These are phyloP conservation scores for Vanessa tameamea DNA, from an alignment of 1,140 invertebrate genomes.

Conservation along the genomic window DNA sequence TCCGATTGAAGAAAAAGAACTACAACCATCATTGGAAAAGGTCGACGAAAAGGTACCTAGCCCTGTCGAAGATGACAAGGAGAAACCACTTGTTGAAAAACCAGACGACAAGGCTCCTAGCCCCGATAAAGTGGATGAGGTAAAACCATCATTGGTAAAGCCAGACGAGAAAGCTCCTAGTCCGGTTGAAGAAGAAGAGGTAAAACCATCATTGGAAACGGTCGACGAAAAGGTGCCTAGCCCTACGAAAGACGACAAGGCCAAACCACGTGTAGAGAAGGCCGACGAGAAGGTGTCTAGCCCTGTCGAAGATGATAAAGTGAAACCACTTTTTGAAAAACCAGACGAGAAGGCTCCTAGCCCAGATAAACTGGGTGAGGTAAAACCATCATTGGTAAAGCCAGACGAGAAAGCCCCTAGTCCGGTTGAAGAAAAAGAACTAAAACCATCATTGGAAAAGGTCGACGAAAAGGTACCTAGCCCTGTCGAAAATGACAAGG, in stretches of 20 bases:
- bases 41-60: slow-evolving; percentile 21
- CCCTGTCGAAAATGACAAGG: too few species aligned
- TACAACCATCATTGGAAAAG: background rate
- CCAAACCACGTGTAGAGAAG: too few species aligned
- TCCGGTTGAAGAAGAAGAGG: slow-evolving; percentile 12
- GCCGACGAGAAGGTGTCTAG: background rate
- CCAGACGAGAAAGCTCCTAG: slow-evolving; percentile 16
- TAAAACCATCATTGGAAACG: background rate
- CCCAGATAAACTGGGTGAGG: too few species aligned
- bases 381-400: too few species aligned
- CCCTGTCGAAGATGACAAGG: background rate
- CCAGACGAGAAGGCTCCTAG: too few species aligned
- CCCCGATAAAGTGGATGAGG: too few species aligned
- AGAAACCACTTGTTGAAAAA: background rate
- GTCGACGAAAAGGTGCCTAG: background rate
- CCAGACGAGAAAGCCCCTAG: too few species aligned
- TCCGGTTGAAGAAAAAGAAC: background rate
- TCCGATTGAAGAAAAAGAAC: background rate
- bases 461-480: too few species aligned
- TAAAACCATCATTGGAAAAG: background rate
- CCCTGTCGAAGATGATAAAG: background rate
- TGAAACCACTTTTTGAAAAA: too few species aligned
- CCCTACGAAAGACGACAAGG: slow-evolving; percentile 1
- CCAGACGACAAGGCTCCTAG: background rate
- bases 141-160: too few species aligned